Base-by-base conservation (phyloP, 2,888 invertebrate species). In the Erannis defoliaria region DNA sequence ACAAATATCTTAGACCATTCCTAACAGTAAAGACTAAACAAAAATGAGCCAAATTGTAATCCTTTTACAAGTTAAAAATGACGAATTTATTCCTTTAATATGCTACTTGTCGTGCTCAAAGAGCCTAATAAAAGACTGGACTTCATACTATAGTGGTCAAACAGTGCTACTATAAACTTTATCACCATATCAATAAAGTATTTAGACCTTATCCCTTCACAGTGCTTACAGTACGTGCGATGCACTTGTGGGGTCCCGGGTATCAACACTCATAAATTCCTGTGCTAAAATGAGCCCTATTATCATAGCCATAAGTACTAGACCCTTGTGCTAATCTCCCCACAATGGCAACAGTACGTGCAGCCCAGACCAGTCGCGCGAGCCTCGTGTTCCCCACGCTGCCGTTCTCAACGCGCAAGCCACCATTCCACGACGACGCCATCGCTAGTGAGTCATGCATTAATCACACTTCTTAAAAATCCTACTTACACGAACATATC, bases 351-450 rank as follows among this genome's bases (percentile, higher is more conserved):
- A 71, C 84, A 93, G 93, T 84, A 85, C 94, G 83, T 64, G 91
- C 93, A 72, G 96, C 96, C 72, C 95, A 95, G 74, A 95, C 95
- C 82, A 95, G 95, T 71, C 94, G 97, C 77, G 96, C 96, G 68
- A 96, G 96, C 89, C 95, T 96, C 70, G 96, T 95, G 76, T 95
- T 97, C 86, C 96, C 96, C 38, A 91, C 96, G 81, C 93, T 96
- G 77, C 94, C 95, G 37, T 96, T 96, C 84, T 85, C 90, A 42
- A 93, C 94, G 53, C 91, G 90, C 72, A 90, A 94, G 73, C 83
- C 91, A 19, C 85, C 92, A 46, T 94, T 94, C 79, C 94, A 94
- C 71, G 93, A 93, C 72, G 93, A 92, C 75, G 84, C 89, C 66
- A 86, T 90, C 45, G 88, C 93, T 72, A 92, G 94, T 93, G 79